Base-by-base conservation (phyloP, 2,113 vertebrate species). In the Urocitellus parryii region DNA sequence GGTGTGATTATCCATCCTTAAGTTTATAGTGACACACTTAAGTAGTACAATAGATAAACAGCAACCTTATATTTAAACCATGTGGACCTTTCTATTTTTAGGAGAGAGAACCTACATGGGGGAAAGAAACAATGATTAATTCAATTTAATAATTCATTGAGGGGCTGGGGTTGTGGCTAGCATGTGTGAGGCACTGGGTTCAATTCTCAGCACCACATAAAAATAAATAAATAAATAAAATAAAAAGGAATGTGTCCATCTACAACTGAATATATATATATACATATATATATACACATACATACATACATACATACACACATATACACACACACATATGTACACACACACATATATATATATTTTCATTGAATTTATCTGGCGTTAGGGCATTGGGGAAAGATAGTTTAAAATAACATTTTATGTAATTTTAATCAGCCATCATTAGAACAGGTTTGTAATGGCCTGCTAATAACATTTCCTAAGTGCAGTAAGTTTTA, bases 361-460 rank as follows among this genome's bases (percentile, higher is more conserved):
- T 45, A 7, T 45, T 45, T 45, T 51, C 12, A 51, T 13, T 51
- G 12, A 51, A 51, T 93, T 83, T 81, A 93, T 80, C 39, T 93
- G 29, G 12, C 12, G 32, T 73, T 89, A 94, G 42, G 45, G 63
- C 56, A 42, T 74, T 17, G 32, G 61, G 81, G 65, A 90, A 56
- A 79, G 27, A 34, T 9, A 42, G 29, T 78, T 96, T 37, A 67
- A 90, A 93, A 92, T 79, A 32, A 84, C 76, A 84, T 39, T 76
- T 87, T 80, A 79, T 61, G 29, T 12, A 73, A 70, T 92, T 95
- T 96, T 93, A 91, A 88, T 87, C 58, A 89, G 88, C 7, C 25
- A 45, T 94, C 88, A 83, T 85, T 83, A 93, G 82, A 86, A 29
- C 27, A 74, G 32, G 65, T 61, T 61, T 84, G 63, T 65, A 85